Evolutionary conservation across 2,113 vertebrate genomes (phyloP).

Genomic region (Riparia riparia): DNA sequence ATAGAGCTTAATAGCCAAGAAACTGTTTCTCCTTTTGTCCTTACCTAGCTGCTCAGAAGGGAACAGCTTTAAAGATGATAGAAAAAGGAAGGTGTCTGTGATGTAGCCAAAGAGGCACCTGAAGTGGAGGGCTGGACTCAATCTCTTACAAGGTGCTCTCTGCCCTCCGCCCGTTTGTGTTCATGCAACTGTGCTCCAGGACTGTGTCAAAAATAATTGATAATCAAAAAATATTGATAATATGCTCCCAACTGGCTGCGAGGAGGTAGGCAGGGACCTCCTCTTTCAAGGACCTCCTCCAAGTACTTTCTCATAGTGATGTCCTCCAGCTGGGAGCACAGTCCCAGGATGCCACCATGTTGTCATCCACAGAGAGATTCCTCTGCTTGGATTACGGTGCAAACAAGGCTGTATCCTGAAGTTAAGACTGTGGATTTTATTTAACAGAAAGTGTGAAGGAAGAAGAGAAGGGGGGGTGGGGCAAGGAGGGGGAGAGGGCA

Average conservation of each 20-base stretch:
- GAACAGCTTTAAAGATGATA: neutral
- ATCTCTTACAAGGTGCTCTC: neutral
- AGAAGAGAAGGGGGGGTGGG: no score
- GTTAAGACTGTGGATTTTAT: neutral
- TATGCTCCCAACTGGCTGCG: rapidly evolving
- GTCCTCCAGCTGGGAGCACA: neutral
- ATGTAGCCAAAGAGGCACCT: neutral
- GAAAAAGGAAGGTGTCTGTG: neutral
- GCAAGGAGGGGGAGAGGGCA: no score
- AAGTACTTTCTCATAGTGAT: neutral
- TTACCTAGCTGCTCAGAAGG: neutral
- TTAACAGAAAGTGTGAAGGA: neutral
- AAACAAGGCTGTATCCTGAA: neutral
- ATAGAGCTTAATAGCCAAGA: neutral
- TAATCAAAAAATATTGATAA: neutral
- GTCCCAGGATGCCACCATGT: neutral
- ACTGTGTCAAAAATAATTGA: neutral
- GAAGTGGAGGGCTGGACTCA: rapidly evolving
- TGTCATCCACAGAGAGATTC: neutral
- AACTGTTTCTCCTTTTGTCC: neutral
- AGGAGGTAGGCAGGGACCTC: neutral
- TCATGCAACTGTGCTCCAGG: neutral
- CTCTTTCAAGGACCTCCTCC: neutral
- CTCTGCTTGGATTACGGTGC: neutral
- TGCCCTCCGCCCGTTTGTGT: rapidly evolving